Percentiles rank a stretch among this genome's conserved stretches.
These are phyloP conservation scores for Penaeus chinensis DNA, from an alignment of 1,140 invertebrate species.

Conservation along the genomic window DNA sequence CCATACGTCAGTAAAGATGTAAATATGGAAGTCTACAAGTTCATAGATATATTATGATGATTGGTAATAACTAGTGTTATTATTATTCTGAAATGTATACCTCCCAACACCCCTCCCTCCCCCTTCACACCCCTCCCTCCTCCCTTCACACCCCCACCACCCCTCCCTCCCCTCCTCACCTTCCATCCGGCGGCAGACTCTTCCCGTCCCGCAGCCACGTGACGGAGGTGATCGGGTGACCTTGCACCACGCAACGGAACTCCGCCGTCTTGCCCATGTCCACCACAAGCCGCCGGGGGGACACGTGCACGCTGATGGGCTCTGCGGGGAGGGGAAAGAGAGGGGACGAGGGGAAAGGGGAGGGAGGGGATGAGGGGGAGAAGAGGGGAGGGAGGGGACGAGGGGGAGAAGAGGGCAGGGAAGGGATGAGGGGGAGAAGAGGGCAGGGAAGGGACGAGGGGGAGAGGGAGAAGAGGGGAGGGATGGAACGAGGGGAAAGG, in stretches of 20 bases:
- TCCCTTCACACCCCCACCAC: not conserved
- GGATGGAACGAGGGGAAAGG: no score
- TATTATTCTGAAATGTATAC: no score
- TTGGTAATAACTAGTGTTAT: no score
- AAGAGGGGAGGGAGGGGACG: not conserved
- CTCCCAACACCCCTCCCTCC: not conserved
- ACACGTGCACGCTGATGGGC: constrained; percentile 79
- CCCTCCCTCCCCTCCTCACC: constrained; percentile 6
- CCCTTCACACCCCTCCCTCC: not conserved
- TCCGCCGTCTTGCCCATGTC: constrained; percentile 84
- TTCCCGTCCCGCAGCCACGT: constrained; percentile 87
- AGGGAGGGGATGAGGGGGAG: not conserved
- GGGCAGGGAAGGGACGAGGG: no score
- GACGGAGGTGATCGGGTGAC: constrained; percentile 78
- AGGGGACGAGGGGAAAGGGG: no score
- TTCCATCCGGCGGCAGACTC: constrained; percentile 70
- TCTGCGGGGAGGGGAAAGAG: constrained; percentile 69
- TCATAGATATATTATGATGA: no score
- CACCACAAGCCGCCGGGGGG: constrained; percentile 80
- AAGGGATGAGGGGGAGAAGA: no score
- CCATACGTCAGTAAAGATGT: no score
- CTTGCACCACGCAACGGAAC: constrained; percentile 77
- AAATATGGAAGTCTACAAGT: no score
- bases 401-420: no score
- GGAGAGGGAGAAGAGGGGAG: no score